Percentiles rank a stretch among this genome's conserved stretches.
phyloP scores from a whole-genome alignment of 2,113 vertebrate genomes.

The Myrmecobius fasciatus region DNA sequence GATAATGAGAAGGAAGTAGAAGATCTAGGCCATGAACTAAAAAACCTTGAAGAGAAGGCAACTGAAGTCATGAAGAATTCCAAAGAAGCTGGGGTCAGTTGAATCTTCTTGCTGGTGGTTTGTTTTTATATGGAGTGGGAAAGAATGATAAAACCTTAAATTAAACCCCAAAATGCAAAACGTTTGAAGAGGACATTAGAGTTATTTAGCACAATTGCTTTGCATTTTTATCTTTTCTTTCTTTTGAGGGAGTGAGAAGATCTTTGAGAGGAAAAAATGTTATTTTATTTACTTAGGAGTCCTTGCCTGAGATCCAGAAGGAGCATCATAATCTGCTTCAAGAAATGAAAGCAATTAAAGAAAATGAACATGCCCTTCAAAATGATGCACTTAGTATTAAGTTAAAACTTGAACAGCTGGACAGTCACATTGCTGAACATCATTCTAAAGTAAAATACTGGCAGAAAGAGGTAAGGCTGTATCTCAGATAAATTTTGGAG shows the following conservation, averaged over 20 bases:
- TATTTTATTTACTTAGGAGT: constrained; percentile 80
- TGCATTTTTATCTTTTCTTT: not conserved
- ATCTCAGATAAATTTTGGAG: constrained; percentile 17
- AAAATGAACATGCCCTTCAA: constrained; percentile 91
- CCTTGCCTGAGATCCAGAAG: constrained; percentile 89
- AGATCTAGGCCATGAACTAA: constrained; percentile 87
- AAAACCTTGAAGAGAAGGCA: constrained; percentile 91
- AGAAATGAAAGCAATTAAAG: constrained; percentile 89
- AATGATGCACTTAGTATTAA: constrained; percentile 92
- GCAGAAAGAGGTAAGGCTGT: constrained; percentile 92
- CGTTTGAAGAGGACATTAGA: not conserved
- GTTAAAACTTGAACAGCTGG: constrained; percentile 92
- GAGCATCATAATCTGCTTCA: constrained; percentile 86
- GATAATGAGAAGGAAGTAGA: constrained; percentile 86
- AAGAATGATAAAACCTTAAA: not conserved
- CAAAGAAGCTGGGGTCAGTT: constrained; percentile 88
- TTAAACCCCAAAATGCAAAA: not conserved
- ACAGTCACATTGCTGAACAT: constrained; percentile 88
- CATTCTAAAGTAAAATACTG: constrained; percentile 94
- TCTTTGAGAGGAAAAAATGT: constrained; percentile 6
- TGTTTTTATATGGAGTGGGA: not conserved
- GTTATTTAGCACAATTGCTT: not conserved
- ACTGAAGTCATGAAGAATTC: constrained; percentile 87
- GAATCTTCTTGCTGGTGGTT: not conserved
- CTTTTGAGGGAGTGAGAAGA: not conserved